These are phyloP conservation scores for Volucella zonaria DNA, from an alignment of 2,888 invertebrate genomes.

Conservation along the genomic window DNA sequence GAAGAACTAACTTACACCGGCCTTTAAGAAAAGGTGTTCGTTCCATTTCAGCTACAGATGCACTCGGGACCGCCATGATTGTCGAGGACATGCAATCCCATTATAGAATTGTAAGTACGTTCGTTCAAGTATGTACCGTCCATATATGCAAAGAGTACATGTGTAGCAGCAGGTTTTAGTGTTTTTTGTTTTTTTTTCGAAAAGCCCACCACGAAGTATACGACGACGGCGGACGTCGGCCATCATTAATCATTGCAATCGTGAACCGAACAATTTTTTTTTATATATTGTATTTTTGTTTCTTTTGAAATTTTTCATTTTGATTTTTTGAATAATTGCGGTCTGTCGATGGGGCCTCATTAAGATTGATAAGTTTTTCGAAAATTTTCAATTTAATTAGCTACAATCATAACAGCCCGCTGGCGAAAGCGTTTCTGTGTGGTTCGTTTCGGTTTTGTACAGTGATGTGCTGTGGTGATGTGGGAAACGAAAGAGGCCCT, in stretches of 20 bases:
- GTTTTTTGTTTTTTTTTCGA: constrained; percentile 16
- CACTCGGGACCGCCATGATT: constrained; percentile 69
- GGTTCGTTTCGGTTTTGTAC: constrained; percentile 39
- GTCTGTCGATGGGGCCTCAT: constrained; percentile 74
- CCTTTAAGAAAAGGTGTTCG: constrained; percentile 29
- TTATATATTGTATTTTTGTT: constrained; percentile 8
- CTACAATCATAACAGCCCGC: constrained; percentile 81
- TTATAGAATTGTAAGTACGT: constrained; percentile 65
- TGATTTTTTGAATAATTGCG: constrained; percentile 74
- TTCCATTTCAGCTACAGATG: constrained; percentile 43
- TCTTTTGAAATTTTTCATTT: constrained; percentile 68
- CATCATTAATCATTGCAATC: constrained; percentile 72
- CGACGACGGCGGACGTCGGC: constrained; percentile 51
- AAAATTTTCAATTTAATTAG: constrained; percentile 82
- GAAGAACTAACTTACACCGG: too few species aligned
- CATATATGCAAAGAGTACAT: constrained; percentile 6
- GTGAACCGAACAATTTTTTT: constrained; percentile 44
- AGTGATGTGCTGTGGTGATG: constrained; percentile 52
- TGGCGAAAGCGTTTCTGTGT: constrained; percentile 76
- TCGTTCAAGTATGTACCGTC: constrained; percentile 36
- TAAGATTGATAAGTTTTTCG: constrained; percentile 81
- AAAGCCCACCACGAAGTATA: constrained; percentile 66
- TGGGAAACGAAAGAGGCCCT: constrained; percentile 58
- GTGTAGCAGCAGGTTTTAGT: constrained; percentile 42
- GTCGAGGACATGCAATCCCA: constrained; percentile 71